Conservation (phyloP, 2,888 invertebrate species). For the Stenoptilia bipunctidactyla region DNA sequence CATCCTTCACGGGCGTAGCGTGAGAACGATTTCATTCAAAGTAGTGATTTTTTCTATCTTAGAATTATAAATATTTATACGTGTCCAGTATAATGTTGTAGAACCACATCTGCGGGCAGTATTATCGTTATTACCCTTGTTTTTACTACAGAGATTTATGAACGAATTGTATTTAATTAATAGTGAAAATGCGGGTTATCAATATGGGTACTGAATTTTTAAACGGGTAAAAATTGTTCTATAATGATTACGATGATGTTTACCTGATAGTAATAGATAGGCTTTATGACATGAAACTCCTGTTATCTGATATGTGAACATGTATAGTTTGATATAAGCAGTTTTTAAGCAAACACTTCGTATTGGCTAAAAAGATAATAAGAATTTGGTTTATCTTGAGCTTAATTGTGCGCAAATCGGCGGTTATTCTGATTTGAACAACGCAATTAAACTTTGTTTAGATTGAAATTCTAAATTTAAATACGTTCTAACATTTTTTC, state of each 20-base stretch:
- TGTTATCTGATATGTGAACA: neutral
- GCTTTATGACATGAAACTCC: neutral
- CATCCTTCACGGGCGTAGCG: neutral
- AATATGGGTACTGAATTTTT: neutral
- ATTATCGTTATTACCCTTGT: neutral
- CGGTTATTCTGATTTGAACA: too few species aligned
- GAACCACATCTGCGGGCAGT: neutral
- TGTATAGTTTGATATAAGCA: too few species aligned
- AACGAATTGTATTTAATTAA: neutral
- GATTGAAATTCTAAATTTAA: too few species aligned
- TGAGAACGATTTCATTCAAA: neutral
- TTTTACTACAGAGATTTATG: neutral
- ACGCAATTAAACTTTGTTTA: too few species aligned
- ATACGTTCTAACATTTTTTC: too few species aligned
- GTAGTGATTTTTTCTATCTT: neutral
- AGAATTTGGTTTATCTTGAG: too few species aligned
- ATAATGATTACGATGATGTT: too few species aligned
- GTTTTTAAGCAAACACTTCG: too few species aligned
- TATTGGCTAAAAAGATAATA: too few species aligned
- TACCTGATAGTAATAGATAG: neutral
- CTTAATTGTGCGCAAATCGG: too few species aligned
- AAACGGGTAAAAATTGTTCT: neutral
- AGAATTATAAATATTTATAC: neutral
- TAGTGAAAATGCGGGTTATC: conserved; percentile 1
- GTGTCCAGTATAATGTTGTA: neutral